These are phyloP conservation scores for Brachymystax lenok DNA, from an alignment of 2,797 vertebrate genomes.

Conservation along the genomic window DNA sequence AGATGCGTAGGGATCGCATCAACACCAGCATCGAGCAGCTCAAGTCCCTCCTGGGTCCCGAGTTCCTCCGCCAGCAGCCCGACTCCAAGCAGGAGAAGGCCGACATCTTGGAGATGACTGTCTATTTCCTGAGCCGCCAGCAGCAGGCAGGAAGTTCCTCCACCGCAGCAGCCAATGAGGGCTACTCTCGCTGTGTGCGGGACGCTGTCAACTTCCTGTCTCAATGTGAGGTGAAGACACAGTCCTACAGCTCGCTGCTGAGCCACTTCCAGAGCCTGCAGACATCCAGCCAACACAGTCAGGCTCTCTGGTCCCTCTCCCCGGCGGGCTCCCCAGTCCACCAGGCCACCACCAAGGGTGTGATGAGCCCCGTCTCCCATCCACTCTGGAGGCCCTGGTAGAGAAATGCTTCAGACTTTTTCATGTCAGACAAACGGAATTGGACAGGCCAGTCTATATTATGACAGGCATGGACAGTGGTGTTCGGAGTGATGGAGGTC, in stretches of 20 bases:
- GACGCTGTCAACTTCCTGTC: constrained; percentile 82
- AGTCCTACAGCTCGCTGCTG: constrained; percentile 74
- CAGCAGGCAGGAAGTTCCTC: constrained; percentile 56
- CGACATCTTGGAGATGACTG: constrained; percentile 82
- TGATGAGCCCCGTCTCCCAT: constrained; percentile 39
- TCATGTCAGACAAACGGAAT: constrained; percentile 38
- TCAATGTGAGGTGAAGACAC: constrained; percentile 72
- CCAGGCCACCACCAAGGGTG: constrained; percentile 62
- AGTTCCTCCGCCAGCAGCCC: constrained; percentile 79
- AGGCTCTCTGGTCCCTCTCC: constrained; percentile 38
- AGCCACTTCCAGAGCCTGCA: constrained; percentile 78
- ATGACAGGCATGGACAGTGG: constrained; percentile 63
- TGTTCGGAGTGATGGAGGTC: constrained; percentile 59
- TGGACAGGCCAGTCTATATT: constrained; percentile 47
- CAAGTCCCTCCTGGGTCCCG: constrained; percentile 74
- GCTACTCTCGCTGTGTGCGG: constrained; percentile 81
- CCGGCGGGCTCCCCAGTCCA: constrained; percentile 60
- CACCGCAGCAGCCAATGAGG: constrained; percentile 66
- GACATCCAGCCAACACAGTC: constrained; percentile 42
- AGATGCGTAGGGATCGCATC: constrained; percentile 79
- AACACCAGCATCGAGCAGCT: constrained; percentile 79
- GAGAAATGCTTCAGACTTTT: constrained; percentile 21
- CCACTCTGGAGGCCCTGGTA: constrained; percentile 84
- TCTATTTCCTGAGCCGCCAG: constrained; percentile 76
- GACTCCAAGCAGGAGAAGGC: constrained; percentile 85